These are phyloP conservation scores for Carassius auratus DNA, from an alignment of 2,113 vertebrate genomes.

Conservation along the genomic window DNA sequence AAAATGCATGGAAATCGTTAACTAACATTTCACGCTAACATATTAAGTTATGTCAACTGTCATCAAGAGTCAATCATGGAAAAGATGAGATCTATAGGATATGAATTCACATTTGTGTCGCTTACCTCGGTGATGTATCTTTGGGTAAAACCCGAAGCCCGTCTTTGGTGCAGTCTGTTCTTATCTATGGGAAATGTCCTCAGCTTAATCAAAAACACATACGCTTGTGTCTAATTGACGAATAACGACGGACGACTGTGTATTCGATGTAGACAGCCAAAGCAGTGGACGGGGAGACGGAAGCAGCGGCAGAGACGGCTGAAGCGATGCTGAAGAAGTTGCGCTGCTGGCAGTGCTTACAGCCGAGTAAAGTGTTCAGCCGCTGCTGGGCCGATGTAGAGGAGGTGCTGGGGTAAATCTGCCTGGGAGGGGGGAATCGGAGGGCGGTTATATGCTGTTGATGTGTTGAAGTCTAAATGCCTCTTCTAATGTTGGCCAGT, in stretches of 20 bases:
- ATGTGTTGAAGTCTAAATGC: slow-evolving; percentile 27
- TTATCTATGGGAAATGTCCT: slow-evolving; percentile 19
- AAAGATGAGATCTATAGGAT: neutral
- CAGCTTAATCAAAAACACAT: slow-evolving; percentile 31
- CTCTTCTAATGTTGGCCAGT: slow-evolving; percentile 1
- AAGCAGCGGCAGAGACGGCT: slow-evolving; percentile 22
- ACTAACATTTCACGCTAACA: slow-evolving; percentile 32
- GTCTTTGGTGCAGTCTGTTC: slow-evolving; percentile 36
- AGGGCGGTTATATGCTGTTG: slow-evolving; percentile 15
- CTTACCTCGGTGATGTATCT: slow-evolving; percentile 13
- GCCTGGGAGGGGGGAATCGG: neutral
- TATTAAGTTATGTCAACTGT: slow-evolving; percentile 31
- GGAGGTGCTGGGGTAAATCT: slow-evolving; percentile 38
- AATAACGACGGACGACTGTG: neutral
- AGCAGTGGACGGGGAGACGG: neutral
- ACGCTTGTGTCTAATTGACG: slow-evolving; percentile 1
- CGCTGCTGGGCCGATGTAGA: slow-evolving; percentile 39
- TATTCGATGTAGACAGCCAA: slow-evolving; percentile 7
- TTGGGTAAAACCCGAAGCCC: slow-evolving; percentile 23
- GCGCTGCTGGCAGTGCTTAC: slow-evolving; percentile 34
- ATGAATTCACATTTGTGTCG: neutral
- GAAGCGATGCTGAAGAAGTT: slow-evolving; percentile 48
- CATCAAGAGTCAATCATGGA: neutral
- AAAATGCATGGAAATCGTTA: slow-evolving; percentile 4
- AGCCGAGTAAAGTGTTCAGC: slow-evolving; percentile 35